Base-by-base conservation (phyloP, 1,140 invertebrate genomes). In the Aporrectodea caliginosa region DNA sequence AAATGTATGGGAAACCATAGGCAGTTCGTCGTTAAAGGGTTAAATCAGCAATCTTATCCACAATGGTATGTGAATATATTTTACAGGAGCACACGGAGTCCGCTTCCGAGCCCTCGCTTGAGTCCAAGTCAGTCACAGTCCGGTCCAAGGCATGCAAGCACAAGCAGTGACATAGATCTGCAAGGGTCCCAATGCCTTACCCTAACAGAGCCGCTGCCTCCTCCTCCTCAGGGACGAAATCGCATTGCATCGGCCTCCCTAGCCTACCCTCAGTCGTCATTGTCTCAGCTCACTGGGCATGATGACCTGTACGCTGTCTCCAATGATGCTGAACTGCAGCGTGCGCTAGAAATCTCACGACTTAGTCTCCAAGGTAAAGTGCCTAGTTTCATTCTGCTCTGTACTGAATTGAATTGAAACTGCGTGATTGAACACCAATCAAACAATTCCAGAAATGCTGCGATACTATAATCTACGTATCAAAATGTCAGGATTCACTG, bases 261-360 rank as follows among this genome's bases (percentile, higher is more conserved):
- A 6, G 43, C 43, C 43, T 58, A 58, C 22, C 43, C 43, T 58
- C 43, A 58, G 43, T 58, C 43, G 43, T 58, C 43, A 58, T 58
- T n/a, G 6, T 29, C 70, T 12, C 70, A 32, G 70, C 6, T 27
- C 70, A 72, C 2, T 27, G 31, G n/a, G 6, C 14, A 2, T 12
- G 70, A 32, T 2, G 27, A 32, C 70, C 14, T 27, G 1, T 79
- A 82, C 0, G 81, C 84, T 82, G 82, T 83, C 68, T 81, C 84
- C 30, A 70, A 84, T 16, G 83, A 82, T 75, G 71, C 82, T 43
- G 83, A 85, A 69, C 70, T 84, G 69, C 83, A 85, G 80, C 77
- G 84, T 68, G 83, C 84, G 16, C 70, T 84, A n/a, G 84, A 84
- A 69, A 77, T 85, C 0, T 83, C 83, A 2, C 81, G 82, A 0